Evolutionary conservation across 92 coral and sea anemone genomes (phyloP), one percentile per base, ranked within the genome.

Genomic region (Paragorgia papillata): DNA sequence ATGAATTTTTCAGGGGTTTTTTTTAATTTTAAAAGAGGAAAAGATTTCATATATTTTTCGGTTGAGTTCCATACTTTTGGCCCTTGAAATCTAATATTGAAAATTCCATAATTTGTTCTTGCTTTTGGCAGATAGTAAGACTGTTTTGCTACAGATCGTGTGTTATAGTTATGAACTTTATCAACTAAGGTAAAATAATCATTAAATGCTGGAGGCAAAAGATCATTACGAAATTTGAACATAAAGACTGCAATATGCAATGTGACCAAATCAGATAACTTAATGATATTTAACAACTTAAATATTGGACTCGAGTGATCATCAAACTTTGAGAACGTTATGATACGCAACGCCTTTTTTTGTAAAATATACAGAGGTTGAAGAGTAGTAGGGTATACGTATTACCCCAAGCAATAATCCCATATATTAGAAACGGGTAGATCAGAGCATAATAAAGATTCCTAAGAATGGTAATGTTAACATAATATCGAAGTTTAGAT

Each of bases 371-470:
- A 59, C 12, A 83, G 33, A 37, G 81, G 87, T 50, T 46, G 62
- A 6, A 86, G 39, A 14, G 80, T 82, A 1, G 87, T 46, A 28
- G 43, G 46, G 74, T 68, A 76, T 30, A n/a, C n/a, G 81, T 82
- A 58, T 82, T 75, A 2, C 84, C 87, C 90, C 87, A 87, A n/a
- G 77, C 75, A 37, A 79, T 29, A 17, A 83, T 56, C 18, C 88
- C 91, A 71, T 83, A 79, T 8, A 51, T 83, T 19, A 87, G 40
- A 58, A 69, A 87, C n/a, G 91, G 91, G 29, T 83, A 79, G 17
- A 83, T 64, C 34, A 87, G 54, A 71, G 85, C 34, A 50, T 83
- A 83, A 69, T 87, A 87, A n/a, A 87, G 39, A 29, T 61, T 64
- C 12, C 15, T 32, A 0, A 83, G 75, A 53, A 65, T 70, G 19